Conservation (phyloP, 2,888 invertebrate genomes). For the Patella caerulea region DNA sequence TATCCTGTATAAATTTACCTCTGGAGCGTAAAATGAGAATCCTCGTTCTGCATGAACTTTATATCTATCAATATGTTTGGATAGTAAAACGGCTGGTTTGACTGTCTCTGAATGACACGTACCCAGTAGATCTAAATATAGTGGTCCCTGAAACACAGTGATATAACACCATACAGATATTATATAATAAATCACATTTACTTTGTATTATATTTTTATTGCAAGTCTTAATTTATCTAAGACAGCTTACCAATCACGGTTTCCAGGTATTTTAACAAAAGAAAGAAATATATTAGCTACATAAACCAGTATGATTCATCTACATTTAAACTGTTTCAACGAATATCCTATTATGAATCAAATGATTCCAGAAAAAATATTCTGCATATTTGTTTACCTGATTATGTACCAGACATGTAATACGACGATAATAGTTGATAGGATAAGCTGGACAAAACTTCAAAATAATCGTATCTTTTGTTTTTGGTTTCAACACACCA, state of each 20-base stretch:
- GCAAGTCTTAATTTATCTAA: no score
- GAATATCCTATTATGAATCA: background rate
- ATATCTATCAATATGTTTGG: slow-evolving; percentile 64
- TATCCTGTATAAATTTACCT: slow-evolving; percentile 47
- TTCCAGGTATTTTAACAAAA: no score
- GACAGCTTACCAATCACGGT: no score
- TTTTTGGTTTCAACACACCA: slow-evolving; percentile 59
- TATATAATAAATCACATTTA: no score
- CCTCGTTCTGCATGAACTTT: slow-evolving; percentile 62
- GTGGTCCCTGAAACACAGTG: slow-evolving; percentile 54
- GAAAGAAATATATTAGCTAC: no score
- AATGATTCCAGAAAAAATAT: background rate
- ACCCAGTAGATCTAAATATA: slow-evolving; percentile 68
- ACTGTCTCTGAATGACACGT: slow-evolving; percentile 69
- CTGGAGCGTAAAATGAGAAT: slow-evolving; percentile 68
- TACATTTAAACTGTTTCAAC: no score
- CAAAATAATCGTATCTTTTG: slow-evolving; percentile 57
- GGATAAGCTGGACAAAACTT: slow-evolving; percentile 65
- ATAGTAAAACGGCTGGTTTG: slow-evolving; percentile 67
- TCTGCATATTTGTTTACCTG: slow-evolving; percentile 53
- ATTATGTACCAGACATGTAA: slow-evolving; percentile 68
- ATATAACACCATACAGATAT: background rate
- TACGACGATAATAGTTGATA: slow-evolving; percentile 67
- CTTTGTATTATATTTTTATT: no score
- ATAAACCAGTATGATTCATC: no score